These are phyloP conservation scores for Cotesia vestalis DNA, from an alignment of 1,140 invertebrate genomes.

Conservation along the genomic window DNA sequence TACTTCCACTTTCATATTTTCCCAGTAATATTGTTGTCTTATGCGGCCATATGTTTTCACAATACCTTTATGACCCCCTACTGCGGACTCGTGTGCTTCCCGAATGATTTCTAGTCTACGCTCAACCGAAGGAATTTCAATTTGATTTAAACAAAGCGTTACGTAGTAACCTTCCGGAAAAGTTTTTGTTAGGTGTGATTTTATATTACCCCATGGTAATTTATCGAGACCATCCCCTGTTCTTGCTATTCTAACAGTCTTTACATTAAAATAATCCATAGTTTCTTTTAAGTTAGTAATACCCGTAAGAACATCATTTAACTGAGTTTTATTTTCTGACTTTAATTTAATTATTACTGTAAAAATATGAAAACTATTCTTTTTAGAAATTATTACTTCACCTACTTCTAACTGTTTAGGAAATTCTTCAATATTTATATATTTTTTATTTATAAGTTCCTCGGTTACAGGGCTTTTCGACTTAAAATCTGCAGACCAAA, in stretches of 20 bases:
- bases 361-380: background rate
- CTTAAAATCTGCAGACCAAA: constrained; percentile 4
- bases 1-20: constrained; percentile 44
- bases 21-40: constrained; percentile 48
- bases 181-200: background rate
- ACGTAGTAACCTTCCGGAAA: background rate
- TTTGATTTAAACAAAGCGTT: constrained; percentile 1
- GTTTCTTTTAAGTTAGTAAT: constrained; percentile 20
- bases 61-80: constrained; percentile 46
- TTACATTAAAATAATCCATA: constrained; percentile 22
- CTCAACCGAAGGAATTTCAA: background rate
- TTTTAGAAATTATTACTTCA: background rate
- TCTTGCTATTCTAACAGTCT: constrained; percentile 15
- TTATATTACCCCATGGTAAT: constrained; percentile 22
- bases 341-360: background rate
- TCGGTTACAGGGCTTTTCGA: background rate
- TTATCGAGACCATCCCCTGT: constrained; percentile 11
- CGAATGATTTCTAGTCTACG: background rate
- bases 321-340: constrained; percentile 11
- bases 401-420: background rate
- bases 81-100: background rate
- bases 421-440: background rate
- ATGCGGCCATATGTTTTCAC: constrained; percentile 48
- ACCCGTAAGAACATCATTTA: background rate
- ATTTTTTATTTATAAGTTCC: constrained; percentile 1